Percentiles rank a stretch among this genome's conserved stretches.
Evolutionary conservation across 2,888 invertebrate species (phyloP).

Genomic region (Spialia ferax): DNA sequence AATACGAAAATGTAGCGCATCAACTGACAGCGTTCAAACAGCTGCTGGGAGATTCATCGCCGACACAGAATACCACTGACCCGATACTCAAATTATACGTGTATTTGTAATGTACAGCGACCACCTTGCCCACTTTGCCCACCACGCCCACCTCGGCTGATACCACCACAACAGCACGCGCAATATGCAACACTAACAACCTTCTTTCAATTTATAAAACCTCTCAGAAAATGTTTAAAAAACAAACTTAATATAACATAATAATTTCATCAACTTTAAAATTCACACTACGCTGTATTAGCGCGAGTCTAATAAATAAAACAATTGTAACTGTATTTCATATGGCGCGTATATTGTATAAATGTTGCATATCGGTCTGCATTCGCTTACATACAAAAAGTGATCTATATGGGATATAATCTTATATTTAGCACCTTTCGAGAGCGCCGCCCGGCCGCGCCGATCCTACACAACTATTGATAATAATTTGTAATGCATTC

Average conservation of each 20-base stretch:
- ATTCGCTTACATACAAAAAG: slow-evolving; percentile 27
- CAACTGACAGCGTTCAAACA: not conserved
- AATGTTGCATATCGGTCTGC: slow-evolving; percentile 13
- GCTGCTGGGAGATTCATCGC: no score
- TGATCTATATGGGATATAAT: slow-evolving; percentile 45
- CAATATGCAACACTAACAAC: not conserved
- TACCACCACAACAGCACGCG: no score
- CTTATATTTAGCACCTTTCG: slow-evolving; percentile 62
- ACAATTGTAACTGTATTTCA: not conserved
- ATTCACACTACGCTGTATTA: not conserved
- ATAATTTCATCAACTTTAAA: slow-evolving; percentile 7
- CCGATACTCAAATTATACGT: no score
- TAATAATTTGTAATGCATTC: not conserved
- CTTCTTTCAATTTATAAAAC: not conserved
- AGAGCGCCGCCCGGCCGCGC: slow-evolving; percentile 38
- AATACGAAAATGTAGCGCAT: not conserved
- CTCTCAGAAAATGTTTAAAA: not conserved
- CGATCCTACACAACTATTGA: not conserved
- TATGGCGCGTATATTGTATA: not conserved
- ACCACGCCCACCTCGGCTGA: no score
- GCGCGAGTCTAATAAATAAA: not conserved
- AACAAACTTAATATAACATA: not conserved
- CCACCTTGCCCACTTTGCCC: not conserved
- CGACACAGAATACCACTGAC: no score
- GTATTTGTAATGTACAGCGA: not conserved